phyloP scores from a whole-genome alignment of 2,797 vertebrate genomes.

The Huso huso region DNA sequence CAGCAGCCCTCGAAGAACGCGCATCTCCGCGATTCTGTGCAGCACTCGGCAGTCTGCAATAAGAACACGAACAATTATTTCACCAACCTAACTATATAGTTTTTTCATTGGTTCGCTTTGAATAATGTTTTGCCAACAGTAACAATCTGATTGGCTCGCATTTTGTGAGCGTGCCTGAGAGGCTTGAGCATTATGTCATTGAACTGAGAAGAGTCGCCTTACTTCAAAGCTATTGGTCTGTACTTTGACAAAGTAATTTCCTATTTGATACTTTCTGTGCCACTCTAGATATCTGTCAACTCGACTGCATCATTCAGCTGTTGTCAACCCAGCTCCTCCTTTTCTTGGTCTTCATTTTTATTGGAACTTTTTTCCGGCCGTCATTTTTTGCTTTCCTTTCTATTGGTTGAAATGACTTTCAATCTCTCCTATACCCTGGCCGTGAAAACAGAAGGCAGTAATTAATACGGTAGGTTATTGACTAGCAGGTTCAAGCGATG shows the following conservation, averaged over 20 bases:
- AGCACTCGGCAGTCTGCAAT: too few species aligned
- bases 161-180: background rate
- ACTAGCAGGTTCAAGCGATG: conserved; percentile 3
- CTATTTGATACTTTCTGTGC: conserved; percentile 25
- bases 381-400: conserved; percentile 1
- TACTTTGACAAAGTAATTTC: conserved; percentile 24
- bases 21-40: too few species aligned
- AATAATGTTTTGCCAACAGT: background rate
- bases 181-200: conserved; percentile 20
- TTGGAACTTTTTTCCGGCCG: conserved; percentile 18
- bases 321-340: conserved; percentile 10
- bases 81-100: background rate
- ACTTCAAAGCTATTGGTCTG: conserved; percentile 21
- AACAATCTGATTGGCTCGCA: background rate
- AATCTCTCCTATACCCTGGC: background rate
- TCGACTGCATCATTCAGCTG: background rate
- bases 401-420: conserved; percentile 37
- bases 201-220: conserved; percentile 9
- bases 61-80: background rate
- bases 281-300: conserved; percentile 19
- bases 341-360: background rate
- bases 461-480: background rate
- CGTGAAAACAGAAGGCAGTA: conserved; percentile 24
- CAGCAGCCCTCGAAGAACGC: too few species aligned
- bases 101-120: background rate